Conservation (phyloP, 2,113 vertebrate genomes). For the Etheostoma spectabile region DNA sequence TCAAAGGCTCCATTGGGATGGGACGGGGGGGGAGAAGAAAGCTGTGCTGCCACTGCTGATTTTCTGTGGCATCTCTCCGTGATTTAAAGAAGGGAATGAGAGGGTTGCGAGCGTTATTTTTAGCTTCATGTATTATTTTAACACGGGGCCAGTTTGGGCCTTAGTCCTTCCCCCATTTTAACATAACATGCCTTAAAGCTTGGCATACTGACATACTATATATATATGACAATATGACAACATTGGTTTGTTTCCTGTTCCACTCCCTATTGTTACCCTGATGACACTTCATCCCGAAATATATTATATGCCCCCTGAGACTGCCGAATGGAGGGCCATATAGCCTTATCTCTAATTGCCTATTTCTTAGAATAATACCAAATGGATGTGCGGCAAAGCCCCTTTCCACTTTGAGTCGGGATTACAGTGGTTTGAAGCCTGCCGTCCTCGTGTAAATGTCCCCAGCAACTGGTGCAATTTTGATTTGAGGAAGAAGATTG, state of each 20-base stretch:
- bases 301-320: conserved; percentile 27
- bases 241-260: conserved; percentile 46
- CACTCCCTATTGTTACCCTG: conserved; percentile 37
- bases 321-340: conserved; percentile 14
- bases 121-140: conserved; percentile 50
- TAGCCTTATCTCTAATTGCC: conserved; percentile 80
- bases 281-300: conserved; percentile 52
- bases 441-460: conserved; percentile 46
- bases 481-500: conserved; percentile 74
- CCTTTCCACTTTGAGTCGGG: conserved; percentile 62
- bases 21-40: not conserved
- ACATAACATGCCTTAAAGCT: conserved; percentile 22
- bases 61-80: conserved; percentile 33
- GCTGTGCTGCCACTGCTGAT: conserved; percentile 45
- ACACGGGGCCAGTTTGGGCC: conserved; percentile 17
- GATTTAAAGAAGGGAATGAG: conserved; percentile 36
- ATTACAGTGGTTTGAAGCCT: conserved; percentile 72
- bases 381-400: conserved; percentile 72
- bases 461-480: conserved; percentile 68
- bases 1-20: conserved; percentile 61
- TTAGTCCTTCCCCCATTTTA: conserved; percentile 26
- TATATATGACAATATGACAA: conserved; percentile 21
- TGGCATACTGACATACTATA: conserved; percentile 19
- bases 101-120: conserved; percentile 52
- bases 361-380: conserved; percentile 81